Conservation (phyloP, 2,888 invertebrate species). For the Parapristionchus giblindavisi region DNA sequence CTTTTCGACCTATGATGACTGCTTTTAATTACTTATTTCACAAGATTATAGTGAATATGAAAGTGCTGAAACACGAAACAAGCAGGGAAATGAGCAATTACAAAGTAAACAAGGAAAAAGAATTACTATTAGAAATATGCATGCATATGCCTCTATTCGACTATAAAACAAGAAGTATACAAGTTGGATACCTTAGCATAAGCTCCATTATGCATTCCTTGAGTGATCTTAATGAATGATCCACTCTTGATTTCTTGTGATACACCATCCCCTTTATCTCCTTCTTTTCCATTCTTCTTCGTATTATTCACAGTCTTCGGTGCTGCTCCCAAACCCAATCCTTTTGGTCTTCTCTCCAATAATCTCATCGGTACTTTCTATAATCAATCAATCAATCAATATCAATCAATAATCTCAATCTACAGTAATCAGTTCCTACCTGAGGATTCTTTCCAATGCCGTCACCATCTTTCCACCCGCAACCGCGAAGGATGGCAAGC, state of each 20-base stretch:
- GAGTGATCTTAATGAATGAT: conserved; percentile 46
- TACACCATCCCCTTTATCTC: conserved; percentile 38
- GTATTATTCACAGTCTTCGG: conserved; percentile 44
- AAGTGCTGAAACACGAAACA: too few relatives aligned
- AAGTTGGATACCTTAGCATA: conserved; percentile 45
- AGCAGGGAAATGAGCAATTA: too few relatives aligned
- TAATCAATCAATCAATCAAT: background rate
- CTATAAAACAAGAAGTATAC: background rate
- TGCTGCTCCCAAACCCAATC: conserved; percentile 91
- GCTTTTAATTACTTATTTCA: too few relatives aligned
- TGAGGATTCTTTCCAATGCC: conserved; percentile 62
- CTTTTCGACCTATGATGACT: too few relatives aligned
- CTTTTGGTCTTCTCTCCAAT: conserved; percentile 86
- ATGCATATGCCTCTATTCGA: too few relatives aligned
- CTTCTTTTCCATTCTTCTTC: conserved; percentile 38
- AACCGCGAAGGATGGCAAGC: conserved; percentile 89
- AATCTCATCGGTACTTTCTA: conserved; percentile 74
- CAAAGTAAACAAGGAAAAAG: too few relatives aligned
- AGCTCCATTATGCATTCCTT: conserved; percentile 47
- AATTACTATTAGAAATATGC: too few relatives aligned
- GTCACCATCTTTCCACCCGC: conserved; percentile 78
- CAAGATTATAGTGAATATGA: too few relatives aligned
- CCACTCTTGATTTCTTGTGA: conserved; percentile 44
- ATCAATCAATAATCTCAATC: conserved; percentile 13
- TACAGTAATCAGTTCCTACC: conserved; percentile 29